phyloP scores from a whole-genome alignment of 2,888 invertebrate genomes.

The Metacarcinus magister region DNA sequence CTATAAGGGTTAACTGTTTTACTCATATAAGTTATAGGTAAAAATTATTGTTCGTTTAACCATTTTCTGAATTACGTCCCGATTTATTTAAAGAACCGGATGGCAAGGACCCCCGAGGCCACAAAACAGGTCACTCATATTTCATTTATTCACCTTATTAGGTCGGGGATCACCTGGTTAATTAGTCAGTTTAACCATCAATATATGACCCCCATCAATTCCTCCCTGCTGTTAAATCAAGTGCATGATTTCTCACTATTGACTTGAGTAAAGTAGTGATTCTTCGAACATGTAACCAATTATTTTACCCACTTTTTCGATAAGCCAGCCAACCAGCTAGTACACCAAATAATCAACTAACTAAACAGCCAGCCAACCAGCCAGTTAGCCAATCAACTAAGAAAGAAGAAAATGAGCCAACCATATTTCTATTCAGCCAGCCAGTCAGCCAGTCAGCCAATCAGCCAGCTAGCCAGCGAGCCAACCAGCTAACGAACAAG shows the following conservation, averaged over 20 bases:
- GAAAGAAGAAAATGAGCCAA: too few species aligned
- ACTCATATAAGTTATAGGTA: background rate
- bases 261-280: background rate
- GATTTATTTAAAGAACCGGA: background rate
- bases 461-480: background rate
- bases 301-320: background rate
- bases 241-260: conserved; percentile 21
- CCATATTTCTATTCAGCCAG: background rate
- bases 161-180: background rate
- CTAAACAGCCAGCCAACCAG: background rate
- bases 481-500: background rate
- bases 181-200: conserved; percentile 41
- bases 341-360: background rate
- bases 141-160: conserved; percentile 43
- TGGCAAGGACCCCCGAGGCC: background rate
- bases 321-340: background rate
- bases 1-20: background rate
- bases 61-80: background rate
- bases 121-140: background rate
- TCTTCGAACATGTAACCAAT: background rate
- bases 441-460: background rate
- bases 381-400: background rate
- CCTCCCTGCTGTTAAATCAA: background rate
- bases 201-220: conserved; percentile 6
- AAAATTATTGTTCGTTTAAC: background rate